Percentiles rank a stretch among this genome's conserved stretches.
These are phyloP conservation scores for Xenus cinereus DNA, from an alignment of 2,113 vertebrate genomes.

Conservation along the genomic window DNA sequence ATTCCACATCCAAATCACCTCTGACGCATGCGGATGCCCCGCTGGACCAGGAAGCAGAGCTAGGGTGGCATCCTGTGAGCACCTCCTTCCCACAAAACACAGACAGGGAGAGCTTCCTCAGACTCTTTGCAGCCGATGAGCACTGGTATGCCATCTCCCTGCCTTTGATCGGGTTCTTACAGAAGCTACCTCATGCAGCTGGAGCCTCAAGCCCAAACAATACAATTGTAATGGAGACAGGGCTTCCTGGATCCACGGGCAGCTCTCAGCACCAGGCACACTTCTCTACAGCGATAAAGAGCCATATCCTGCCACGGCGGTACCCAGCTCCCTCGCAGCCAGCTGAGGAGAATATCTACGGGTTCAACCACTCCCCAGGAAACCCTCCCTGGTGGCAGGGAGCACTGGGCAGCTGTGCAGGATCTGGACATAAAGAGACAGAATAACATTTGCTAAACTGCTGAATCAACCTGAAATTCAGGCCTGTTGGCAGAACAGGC, in stretches of 20 bases:
- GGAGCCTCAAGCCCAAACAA: neutral
- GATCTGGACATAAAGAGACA: neutral
- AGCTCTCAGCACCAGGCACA: neutral
- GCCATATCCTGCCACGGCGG: fast-evolving
- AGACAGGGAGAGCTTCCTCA: neutral
- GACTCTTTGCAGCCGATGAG: neutral
- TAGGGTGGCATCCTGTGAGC: neutral
- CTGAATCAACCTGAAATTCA: neutral
- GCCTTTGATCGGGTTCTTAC: neutral
- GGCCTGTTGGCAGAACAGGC: neutral
- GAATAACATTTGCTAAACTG: neutral
- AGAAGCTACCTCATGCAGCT: neutral
- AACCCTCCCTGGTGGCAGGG: neutral
- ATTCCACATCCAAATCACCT: neutral
- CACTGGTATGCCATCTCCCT: neutral
- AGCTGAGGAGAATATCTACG: neutral
- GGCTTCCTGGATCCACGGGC: neutral
- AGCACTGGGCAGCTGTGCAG: neutral
- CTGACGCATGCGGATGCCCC: neutral
- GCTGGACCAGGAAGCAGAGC: neutral
- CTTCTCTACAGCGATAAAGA: fast-evolving
- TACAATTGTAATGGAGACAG: neutral
- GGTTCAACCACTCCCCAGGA: neutral
- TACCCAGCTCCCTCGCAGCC: neutral
- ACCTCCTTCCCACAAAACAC: neutral